Base-by-base conservation (phyloP, 1,140 invertebrate genomes). In the Ganaspis sp. region DNA sequence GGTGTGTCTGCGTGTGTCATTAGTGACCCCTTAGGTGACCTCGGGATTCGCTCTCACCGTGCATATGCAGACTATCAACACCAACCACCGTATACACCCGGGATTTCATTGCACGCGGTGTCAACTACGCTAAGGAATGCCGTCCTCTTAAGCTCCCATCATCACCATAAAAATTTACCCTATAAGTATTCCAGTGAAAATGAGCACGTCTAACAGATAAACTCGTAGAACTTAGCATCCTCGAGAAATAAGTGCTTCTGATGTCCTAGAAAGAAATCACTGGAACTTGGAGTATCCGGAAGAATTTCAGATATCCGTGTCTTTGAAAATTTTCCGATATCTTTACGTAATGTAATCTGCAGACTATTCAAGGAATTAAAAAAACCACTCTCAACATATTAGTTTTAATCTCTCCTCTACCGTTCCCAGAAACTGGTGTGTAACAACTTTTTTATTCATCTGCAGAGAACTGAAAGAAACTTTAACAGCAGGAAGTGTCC, bases 1-100 rank as follows among this genome's bases (percentile, higher is more conserved):
- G 38, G 26, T 71, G 53, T 49, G 81, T 77, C 83, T 85, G 84
- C 87, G 86, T 89, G 84, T 90, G 89, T 91, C 90, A 91, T 91
- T 91, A 90, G 85, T 85, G 88, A 90, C 85, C 86, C 82, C 72
- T 64, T 72, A 80, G 82, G 81, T 85, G 86, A 85, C 84, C 83
- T 83, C 78, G 69, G 81, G 82, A 84, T 87, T 87, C 85, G 84
- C 85, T 84, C 87, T 86, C 85, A 83, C 85, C 79, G 70, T 86
- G 81, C 77, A 73, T 78, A 69, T 77, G 70, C 72, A 74, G 84
- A 81, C 84, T 87, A 88, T 88, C 87, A 87, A 87, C 87, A 87
- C 86, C 81, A 81, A 88, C 87, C 87, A 88, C 87, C 84, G 85
- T 82, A 80, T 64, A 64, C 58, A 34, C 58, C 23, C 23, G 58